Conservation (phyloP, 2,797 vertebrate genomes). For the Loriculus beryllinus region DNA sequence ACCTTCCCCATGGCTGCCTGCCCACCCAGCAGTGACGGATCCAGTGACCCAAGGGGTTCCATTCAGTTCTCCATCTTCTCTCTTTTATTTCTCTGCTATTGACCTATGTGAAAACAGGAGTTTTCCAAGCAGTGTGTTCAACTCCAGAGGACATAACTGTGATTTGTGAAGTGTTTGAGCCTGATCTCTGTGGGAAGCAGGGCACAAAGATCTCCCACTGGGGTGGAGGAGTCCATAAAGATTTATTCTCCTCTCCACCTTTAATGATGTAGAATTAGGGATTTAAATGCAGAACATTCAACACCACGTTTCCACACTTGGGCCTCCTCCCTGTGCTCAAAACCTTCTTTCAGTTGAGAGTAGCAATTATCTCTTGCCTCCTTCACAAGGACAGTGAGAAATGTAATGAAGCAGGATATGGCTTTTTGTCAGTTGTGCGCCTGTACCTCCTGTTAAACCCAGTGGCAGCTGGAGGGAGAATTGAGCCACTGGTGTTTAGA, state of each 20-base stretch:
- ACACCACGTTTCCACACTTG: neutral
- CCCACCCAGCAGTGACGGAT: rapidly evolving
- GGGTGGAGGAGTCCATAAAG: neutral
- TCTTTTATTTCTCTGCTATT: neutral
- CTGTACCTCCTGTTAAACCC: neutral
- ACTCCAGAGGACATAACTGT: neutral
- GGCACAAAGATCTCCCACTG: neutral
- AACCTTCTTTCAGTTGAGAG: neutral
- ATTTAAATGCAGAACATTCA: neutral
- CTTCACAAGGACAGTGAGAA: neutral
- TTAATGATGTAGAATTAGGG: neutral
- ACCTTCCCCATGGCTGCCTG: neutral
- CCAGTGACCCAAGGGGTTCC: no score
- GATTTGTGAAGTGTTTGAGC: neutral
- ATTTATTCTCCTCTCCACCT: neutral
- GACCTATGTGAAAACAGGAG: neutral
- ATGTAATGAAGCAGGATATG: neutral
- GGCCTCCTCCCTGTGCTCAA: neutral
- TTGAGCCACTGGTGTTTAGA: neutral
- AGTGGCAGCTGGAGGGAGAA: neutral
- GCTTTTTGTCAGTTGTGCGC: neutral
- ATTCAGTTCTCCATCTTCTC: neutral
- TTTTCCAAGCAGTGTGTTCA: neutral
- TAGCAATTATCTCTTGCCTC: neutral
- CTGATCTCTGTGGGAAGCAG: neutral